These are phyloP conservation scores for Sarotherodon lohbergeri DNA, from an alignment of 2,113 vertebrate species.

Conservation along the genomic window DNA sequence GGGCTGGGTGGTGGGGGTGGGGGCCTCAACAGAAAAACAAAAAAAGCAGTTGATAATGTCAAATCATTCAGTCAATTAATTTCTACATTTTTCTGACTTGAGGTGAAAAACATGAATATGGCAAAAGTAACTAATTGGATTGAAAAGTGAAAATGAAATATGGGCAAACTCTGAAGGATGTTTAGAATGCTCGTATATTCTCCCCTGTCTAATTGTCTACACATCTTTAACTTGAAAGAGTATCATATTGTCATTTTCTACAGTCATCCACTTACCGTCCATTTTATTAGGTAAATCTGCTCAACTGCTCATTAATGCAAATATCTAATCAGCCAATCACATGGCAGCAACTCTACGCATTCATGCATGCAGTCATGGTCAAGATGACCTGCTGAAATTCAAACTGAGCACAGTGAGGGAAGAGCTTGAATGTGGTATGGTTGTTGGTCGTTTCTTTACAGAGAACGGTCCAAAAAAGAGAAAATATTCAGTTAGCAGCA, in stretches of 20 bases:
- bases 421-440: neutral
- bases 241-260: neutral
- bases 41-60: neutral
- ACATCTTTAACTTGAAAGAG: neutral
- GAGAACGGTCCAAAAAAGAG: neutral
- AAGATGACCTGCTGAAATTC: neutral
- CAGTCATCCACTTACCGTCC: neutral
- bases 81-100: neutral
- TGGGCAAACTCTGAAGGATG: neutral
- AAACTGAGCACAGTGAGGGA: neutral
- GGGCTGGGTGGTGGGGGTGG: neutral
- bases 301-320: neutral
- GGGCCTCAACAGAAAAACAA: neutral
- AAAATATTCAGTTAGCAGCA: neutral
- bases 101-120: neutral
- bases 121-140: neutral
- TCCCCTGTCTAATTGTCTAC: neutral
- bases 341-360: neutral
- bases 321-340: neutral
- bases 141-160: neutral
- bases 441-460: neutral
- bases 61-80: constrained; percentile 36
- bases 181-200: neutral
- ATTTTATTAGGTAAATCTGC: neutral
- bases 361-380: neutral